A percentile compares a stretch with the other conserved stretches of the same genome.
Conservation (phyloP, 2,888 invertebrate genomes). For the Poecilobothrus nobilitatus region DNA sequence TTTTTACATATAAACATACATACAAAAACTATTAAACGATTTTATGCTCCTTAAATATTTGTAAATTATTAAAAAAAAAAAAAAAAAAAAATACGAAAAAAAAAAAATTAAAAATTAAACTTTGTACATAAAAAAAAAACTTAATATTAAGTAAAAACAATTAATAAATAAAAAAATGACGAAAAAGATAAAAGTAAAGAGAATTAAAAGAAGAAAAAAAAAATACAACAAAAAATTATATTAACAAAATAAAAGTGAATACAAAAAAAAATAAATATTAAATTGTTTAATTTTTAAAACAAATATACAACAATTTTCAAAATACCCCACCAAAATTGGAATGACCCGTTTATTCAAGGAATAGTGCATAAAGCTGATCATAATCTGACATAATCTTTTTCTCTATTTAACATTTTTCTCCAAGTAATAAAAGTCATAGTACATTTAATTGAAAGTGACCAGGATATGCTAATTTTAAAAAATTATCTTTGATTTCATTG, state of each 20-base stretch:
- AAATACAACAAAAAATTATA: neutral
- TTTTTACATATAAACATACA: neutral
- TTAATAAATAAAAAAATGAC: constrained; percentile 12
- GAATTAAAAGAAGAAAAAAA: neutral
- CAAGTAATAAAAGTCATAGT: too few relatives aligned
- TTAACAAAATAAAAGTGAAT: constrained; percentile 11
- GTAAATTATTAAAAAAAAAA: constrained; percentile 1
- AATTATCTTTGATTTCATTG: too few relatives aligned
- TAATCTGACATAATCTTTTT: too few relatives aligned
- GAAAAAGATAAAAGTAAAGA: neutral
- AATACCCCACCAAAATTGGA: too few relatives aligned
- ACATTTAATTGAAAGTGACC: too few relatives aligned
- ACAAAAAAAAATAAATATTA: constrained; percentile 12
- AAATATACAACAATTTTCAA: too few relatives aligned
- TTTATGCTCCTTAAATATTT: constrained; percentile 5
- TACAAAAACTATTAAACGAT: constrained; percentile 1
- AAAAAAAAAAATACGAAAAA: neutral
- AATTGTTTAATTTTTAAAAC: too few relatives aligned
- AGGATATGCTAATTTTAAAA: too few relatives aligned
- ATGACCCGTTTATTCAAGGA: too few relatives aligned
- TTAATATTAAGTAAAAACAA: constrained; percentile 14
- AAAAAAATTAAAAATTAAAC: neutral
- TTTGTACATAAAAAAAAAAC: constrained; percentile 12
- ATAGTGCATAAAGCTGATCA: too few relatives aligned
- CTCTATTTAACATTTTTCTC: too few relatives aligned